Evolutionary conservation across 2,113 vertebrate genomes (phyloP).

Genomic region (Lynx canadensis): DNA sequence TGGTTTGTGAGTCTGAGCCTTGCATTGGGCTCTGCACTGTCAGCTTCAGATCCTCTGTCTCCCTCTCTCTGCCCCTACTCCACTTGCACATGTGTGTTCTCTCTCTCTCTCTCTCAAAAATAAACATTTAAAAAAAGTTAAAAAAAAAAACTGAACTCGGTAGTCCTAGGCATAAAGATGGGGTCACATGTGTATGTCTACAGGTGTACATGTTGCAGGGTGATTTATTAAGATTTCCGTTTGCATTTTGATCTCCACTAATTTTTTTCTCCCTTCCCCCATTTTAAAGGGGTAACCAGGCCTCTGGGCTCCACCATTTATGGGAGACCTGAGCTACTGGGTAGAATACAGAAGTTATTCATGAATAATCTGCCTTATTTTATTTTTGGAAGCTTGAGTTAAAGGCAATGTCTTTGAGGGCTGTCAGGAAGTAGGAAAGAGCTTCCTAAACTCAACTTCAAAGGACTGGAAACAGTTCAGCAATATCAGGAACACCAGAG

Average conservation of each 20-base stretch:
- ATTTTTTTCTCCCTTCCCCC: not conserved
- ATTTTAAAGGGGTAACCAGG: not conserved
- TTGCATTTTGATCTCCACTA: not conserved
- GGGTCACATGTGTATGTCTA: not conserved
- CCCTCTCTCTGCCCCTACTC: too few species aligned
- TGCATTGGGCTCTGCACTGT: too few species aligned
- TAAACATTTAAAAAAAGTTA: too few species aligned
- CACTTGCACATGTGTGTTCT: too few species aligned
- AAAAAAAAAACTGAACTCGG: not conserved
- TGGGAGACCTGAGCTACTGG: not conserved
- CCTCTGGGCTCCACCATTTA: not conserved
- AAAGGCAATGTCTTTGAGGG: constrained; percentile 6
- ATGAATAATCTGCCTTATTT: not conserved
- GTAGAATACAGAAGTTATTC: not conserved
- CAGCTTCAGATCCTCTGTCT: too few species aligned
- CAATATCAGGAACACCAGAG: not conserved
- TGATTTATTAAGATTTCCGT: not conserved
- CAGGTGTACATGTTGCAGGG: not conserved
- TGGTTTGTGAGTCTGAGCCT: too few species aligned
- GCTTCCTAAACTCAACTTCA: not conserved
- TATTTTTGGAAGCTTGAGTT: not conserved
- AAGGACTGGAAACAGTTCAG: not conserved
- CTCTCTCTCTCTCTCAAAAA: too few species aligned
- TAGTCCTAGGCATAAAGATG: not conserved
- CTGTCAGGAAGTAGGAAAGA: constrained; percentile 12